Evolutionary conservation across 2,113 vertebrate species (phyloP), one percentile per base, ranked within the genome.

Genomic region (Macaca mulatta): DNA sequence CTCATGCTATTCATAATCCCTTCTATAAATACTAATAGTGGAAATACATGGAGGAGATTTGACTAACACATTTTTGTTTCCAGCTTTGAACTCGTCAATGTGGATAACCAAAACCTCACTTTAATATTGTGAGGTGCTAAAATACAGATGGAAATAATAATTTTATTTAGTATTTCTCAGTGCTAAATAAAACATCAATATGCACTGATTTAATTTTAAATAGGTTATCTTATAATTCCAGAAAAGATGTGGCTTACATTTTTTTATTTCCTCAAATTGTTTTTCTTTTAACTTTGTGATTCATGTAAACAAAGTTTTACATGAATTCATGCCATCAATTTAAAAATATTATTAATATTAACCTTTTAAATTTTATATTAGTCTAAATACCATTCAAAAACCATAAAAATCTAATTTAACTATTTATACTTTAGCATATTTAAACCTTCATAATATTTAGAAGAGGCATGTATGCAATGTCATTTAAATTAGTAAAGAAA

Each of bases 1-100:
- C 86, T 97, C 74, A 1, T 90, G 97, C 90, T 67, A 69, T 43
- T 97, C 95, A 96, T 97, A 98, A 98, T 97, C 83, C 77, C 72
- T 95, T 97, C 78, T 94, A 92, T 82, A 98, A 98, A 96, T 96
- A 95, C 8, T 74, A 89, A 92, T 3, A 86, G 27, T 83, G 75
- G 80, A 86, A 97, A 98, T 48, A 97, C 79, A 88, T 89, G 67
- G 10, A 92, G 93, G 89, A 95, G 95, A 95, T 96, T 96, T 97
- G 77, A 40, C 85, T 89, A 92, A 40, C 8, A 38, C 4, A 57
- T 11, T 98, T 98, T 97, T 84, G 70, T 81, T 82, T 97, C 85
- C 77, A 95, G 95, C 69, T 93, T 97, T 97, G 82, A 91, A 93
- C 69, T 77, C 59, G 14, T 84, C 92, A 72, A 0, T 32, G 27